A percentile compares a stretch with the other conserved stretches of the same genome.
These are phyloP conservation scores for Hydractinia echinata DNA, from an alignment of 30 jellyfish, hydroid and myxozoan genomes.

Conservation along the genomic window DNA sequence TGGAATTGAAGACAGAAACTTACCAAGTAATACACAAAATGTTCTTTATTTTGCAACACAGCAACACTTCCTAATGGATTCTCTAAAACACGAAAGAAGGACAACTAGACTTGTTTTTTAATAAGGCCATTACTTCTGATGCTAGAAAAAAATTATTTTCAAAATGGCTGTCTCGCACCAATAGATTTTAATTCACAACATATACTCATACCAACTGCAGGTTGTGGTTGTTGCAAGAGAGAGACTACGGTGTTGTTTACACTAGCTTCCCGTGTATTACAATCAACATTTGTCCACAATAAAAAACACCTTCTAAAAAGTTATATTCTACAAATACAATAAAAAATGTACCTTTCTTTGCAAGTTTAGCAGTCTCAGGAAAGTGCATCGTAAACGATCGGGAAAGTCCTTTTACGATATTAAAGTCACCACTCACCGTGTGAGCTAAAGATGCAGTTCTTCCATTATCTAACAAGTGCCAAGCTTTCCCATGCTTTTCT, in stretches of 20 bases:
- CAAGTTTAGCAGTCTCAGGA: not conserved
- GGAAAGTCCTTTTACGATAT: conserved; percentile 6
- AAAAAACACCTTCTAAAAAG: too few relatives aligned
- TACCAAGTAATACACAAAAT: conserved; percentile 26
- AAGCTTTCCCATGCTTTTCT: conserved; percentile 45
- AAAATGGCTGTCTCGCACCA: too few relatives aligned
- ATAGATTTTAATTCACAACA: too few relatives aligned
- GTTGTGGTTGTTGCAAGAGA: too few relatives aligned
- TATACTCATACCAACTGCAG: too few relatives aligned
- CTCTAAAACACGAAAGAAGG: conserved; percentile 1
- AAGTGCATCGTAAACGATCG: conserved; percentile 21
- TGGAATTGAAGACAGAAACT: not conserved
- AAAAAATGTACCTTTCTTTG: not conserved
- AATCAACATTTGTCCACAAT: too few relatives aligned
- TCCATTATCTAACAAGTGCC: conserved; percentile 25
- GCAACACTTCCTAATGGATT: conserved; percentile 39
- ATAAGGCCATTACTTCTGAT: too few relatives aligned
- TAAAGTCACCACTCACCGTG: conserved; percentile 47
- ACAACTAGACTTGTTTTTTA: too few relatives aligned
- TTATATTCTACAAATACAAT: too few relatives aligned
- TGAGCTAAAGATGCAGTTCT: conserved; percentile 20
- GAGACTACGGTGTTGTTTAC: too few relatives aligned
- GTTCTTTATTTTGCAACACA: conserved; percentile 23
- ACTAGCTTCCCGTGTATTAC: too few relatives aligned
- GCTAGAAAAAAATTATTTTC: too few relatives aligned